Base-by-base conservation (phyloP, 2,797 vertebrate species). In the Acrossocheilus fasciatus region DNA sequence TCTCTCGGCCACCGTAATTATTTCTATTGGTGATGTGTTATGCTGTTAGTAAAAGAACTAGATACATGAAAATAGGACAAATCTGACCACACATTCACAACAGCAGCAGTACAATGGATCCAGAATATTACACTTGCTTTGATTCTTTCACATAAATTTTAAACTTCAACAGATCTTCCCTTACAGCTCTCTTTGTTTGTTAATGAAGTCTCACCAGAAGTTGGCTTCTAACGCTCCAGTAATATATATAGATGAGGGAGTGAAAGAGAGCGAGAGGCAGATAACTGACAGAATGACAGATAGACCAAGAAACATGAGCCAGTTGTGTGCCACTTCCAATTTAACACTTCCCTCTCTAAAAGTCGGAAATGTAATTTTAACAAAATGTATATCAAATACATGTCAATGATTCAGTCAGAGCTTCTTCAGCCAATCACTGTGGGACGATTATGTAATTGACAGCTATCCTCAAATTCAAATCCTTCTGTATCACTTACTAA, bases 181-280 rank as follows among this genome's bases (percentile, higher is more conserved):
- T 59, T 78, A 26, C 75, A 59, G 75, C 54, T 78, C 23, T 78
- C 11, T 78, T 78, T 78, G 52, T 78, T 43, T 9, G 36, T 15
- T 62, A 62, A 79, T 79, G 54, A 79, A 79, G 76, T 79, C 54
- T 79, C 76, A 79, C 54, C 76, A 43, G 39, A 79, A 78, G 76
- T 62, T 62, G 54, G 23, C 76, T 62, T 79, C 76, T 62, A 62
- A 79, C 54, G n/a, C 54, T 26, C 39, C 76, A 79, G 54, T 79
- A 79, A 79, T 79, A 77, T 76, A 54, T 77, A 77, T 57, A 79
- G 54, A 62, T 26, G 52, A 79, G 54, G 39, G 26, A 77, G 80
- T 39, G 8, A 82, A 17, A 54, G 73, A 45, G 47, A 82, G 47
- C 6, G 54, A 75, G 26, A 82, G 30, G 43, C 47, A 86, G 52